These are phyloP conservation scores for Homarus americanus DNA, from an alignment of 1,140 invertebrate species.

Conservation along the genomic window DNA sequence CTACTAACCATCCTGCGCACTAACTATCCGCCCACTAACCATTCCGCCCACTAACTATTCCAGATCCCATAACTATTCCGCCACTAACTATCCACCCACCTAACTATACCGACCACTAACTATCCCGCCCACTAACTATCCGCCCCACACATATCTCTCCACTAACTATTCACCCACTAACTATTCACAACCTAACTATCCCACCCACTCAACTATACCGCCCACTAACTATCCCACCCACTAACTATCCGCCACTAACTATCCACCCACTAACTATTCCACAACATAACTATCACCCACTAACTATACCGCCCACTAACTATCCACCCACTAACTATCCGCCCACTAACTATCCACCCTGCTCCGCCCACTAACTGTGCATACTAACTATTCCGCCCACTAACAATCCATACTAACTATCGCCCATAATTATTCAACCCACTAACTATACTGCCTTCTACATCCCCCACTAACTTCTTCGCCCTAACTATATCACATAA, in stretches of 20 bases:
- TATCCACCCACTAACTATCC: neutral
- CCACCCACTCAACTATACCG: neutral
- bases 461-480: too few relatives aligned
- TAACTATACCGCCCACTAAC: neutral
- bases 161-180: neutral
- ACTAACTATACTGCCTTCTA: too few relatives aligned
- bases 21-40: neutral
- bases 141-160: neutral
- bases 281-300: neutral
- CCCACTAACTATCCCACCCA: neutral
- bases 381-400: neutral
- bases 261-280: neutral
- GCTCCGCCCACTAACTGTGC: neutral
- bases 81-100: too few relatives aligned
- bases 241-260: neutral
- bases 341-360: too few relatives aligned
- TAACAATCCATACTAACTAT: neutral
- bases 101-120: too few relatives aligned
- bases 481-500: too few relatives aligned
- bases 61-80: too few relatives aligned
- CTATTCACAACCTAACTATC: too few relatives aligned
- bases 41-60: neutral
- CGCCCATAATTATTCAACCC: neutral
- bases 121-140: too few relatives aligned
- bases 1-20: neutral